These are phyloP conservation scores for Zonitis immaculata DNA, from an alignment of 2,888 invertebrate genomes.

Conservation along the genomic window DNA sequence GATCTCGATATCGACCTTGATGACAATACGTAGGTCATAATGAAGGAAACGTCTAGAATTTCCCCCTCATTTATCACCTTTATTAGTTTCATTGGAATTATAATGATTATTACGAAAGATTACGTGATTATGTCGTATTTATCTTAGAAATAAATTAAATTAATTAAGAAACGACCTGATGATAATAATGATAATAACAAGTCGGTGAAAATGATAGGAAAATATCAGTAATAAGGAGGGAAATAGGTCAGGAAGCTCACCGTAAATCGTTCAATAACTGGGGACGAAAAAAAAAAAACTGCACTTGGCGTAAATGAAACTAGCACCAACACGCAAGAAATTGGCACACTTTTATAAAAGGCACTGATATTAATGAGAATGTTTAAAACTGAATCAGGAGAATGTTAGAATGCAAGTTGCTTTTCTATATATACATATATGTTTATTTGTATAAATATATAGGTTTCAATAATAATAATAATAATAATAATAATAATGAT, in stretches of 20 bases:
- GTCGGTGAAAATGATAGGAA: slow-evolving; percentile 3
- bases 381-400: neutral
- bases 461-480: neutral
- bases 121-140: no score
- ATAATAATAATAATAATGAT: no score
- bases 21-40: neutral
- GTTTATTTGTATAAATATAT: no score
- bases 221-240: no score
- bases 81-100: no score
- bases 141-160: no score
- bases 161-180: no score
- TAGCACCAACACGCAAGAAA: neutral
- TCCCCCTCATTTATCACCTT: neutral
- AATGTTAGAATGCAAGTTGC: neutral
- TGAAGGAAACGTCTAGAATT: neutral
- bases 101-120: no score
- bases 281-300: neutral
- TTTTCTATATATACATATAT: neutral
- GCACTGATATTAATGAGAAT: neutral
- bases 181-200: neutral
- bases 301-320: neutral
- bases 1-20: neutral
- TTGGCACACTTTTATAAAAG: neutral
- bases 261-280: neutral
- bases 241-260: slow-evolving; percentile 11